Conservation (phyloP, 2,797 vertebrate genomes). For the Darevskia mixta region DNA sequence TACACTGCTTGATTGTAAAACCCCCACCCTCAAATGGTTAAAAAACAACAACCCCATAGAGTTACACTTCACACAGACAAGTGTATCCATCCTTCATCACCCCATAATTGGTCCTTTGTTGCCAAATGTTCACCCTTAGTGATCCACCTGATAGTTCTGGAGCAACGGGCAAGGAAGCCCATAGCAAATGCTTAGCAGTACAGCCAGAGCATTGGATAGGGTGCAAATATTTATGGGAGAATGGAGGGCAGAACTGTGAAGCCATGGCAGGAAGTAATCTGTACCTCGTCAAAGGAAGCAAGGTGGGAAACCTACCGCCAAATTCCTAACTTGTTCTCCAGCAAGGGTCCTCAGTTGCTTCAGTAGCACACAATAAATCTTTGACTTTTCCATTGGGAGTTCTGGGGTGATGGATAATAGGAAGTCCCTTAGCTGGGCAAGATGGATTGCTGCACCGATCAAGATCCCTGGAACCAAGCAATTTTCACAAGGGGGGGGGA, state of each 20-base stretch:
- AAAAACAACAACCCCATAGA: too few relatives aligned
- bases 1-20: too few relatives aligned
- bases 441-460: slow-evolving; percentile 84
- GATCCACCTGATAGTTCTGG: background rate
- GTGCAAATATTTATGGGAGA: background rate
- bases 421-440: slow-evolving; percentile 79
- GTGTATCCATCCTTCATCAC: background rate
- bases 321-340: slow-evolving; percentile 87
- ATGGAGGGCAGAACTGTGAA: background rate
- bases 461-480: slow-evolving; percentile 67
- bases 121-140: background rate
- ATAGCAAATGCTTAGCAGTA: background rate
- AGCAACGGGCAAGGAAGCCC: background rate
- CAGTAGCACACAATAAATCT: slow-evolving; percentile 80
- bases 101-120: background rate
- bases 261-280: background rate
- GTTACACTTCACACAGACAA: background rate
- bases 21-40: too few relatives aligned
- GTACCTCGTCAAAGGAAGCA: background rate
- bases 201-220: background rate
- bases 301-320: slow-evolving; percentile 80
- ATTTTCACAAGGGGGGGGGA: slow-evolving; percentile 24
- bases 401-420: slow-evolving; percentile 74
- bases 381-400: slow-evolving; percentile 79
- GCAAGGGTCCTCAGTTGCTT: slow-evolving; percentile 84